Conservation (phyloP, 2,888 invertebrate species). For the Stramonita haemastoma region DNA sequence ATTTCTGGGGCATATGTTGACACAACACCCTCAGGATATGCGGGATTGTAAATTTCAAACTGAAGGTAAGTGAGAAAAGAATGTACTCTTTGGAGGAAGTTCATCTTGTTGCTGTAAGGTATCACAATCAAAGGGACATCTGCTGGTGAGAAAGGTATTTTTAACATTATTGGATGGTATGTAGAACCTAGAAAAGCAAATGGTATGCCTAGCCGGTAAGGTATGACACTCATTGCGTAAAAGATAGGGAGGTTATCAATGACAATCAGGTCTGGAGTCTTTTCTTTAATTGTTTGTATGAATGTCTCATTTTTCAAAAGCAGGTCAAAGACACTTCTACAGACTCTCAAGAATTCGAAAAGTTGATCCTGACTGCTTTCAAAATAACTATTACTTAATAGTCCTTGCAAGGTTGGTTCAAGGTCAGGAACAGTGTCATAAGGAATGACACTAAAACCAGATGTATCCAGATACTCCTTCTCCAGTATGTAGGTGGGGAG, state of each 20-base stretch:
- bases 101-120: slow-evolving; percentile 16
- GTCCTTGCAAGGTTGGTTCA: background rate
- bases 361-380: background rate
- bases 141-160: background rate
- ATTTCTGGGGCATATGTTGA: background rate
- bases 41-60: too few species aligned
- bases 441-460: background rate
- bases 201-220: background rate
- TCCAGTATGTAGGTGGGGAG: background rate
- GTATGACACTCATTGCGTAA: background rate
- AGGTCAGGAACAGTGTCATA: background rate
- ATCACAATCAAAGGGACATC: background rate
- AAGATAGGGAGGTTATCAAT: background rate
- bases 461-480: background rate
- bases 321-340: background rate
- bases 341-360: background rate
- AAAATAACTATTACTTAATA: background rate
- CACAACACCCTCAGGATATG: background rate
- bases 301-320: background rate
- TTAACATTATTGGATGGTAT: background rate
- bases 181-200: background rate
- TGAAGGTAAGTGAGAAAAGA: background rate
- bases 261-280: background rate
- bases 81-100: background rate
- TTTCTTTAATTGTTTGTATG: background rate